Percentiles rank a stretch among this genome's conserved stretches.
These are phyloP conservation scores for Neoarius graeffei DNA, from an alignment of 2,113 vertebrate species.

Conservation along the genomic window DNA sequence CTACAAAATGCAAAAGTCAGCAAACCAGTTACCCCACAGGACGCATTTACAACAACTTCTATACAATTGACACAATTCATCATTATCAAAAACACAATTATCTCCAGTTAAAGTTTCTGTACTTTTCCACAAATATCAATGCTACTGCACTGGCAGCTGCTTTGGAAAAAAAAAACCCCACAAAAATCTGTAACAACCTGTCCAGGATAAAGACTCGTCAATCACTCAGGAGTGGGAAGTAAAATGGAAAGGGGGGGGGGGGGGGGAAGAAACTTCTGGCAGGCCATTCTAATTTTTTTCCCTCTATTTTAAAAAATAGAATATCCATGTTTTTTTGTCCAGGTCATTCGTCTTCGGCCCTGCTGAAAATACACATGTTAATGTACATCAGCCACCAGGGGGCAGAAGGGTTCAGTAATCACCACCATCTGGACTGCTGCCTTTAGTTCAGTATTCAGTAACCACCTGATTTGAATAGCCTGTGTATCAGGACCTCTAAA, in stretches of 20 bases:
- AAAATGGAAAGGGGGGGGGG: too few species aligned
- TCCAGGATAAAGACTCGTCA: background rate
- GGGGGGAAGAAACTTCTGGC: background rate
- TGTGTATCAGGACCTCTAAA: background rate
- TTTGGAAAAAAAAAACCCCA: background rate
- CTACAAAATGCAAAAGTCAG: constrained; percentile 59
- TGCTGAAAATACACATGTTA: background rate
- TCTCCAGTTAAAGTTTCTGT: constrained; percentile 63
- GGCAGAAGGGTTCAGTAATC: constrained; percentile 16
- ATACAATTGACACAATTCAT: constrained; percentile 52
- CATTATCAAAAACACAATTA: constrained; percentile 26
- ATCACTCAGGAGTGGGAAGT: background rate
- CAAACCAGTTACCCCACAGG: constrained; percentile 60
- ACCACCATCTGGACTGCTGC: background rate
- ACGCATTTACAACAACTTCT: constrained; percentile 51
- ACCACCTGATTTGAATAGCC: background rate
- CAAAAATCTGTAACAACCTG: background rate
- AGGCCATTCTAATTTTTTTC: background rate
- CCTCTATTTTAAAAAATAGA: background rate
- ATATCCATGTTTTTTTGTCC: background rate
- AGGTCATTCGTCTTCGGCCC: background rate
- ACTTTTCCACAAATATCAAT: background rate
- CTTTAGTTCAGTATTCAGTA: background rate
- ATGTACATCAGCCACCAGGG: constrained; percentile 34
- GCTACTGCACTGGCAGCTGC: background rate